Evolutionary conservation across 2,113 vertebrate genomes (phyloP).

Genomic region (Limanda limanda): DNA sequence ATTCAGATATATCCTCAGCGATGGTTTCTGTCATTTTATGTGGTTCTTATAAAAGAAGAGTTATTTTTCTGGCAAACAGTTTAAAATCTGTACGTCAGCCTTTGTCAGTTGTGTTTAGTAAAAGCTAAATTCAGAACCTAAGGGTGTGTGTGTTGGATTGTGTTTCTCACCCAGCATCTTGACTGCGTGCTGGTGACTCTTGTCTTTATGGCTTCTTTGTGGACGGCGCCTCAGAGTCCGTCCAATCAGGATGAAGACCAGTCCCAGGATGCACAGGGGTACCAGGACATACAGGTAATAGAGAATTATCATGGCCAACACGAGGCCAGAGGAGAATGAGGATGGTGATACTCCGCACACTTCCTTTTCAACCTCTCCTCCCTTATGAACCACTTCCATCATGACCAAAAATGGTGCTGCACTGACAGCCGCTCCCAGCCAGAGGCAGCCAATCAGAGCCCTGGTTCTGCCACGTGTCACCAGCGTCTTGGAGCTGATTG

Average conservation of each 20-base stretch:
- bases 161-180: conserved; percentile 83
- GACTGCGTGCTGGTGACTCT: conserved; percentile 76
- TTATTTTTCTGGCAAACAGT: too few relatives aligned
- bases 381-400: conserved; percentile 35
- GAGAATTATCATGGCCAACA: conserved; percentile 83
- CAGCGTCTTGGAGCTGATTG: conserved; percentile 78
- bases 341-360: too few relatives aligned
- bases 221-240: conserved; percentile 79
- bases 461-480: conserved; percentile 77
- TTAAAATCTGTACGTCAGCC: too few relatives aligned
- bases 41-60: too few relatives aligned
- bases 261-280: conserved; percentile 76
- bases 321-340: conserved; percentile 71
- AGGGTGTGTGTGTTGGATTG: not conserved
- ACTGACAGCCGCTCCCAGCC: conserved; percentile 76
- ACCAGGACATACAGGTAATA: conserved; percentile 85
- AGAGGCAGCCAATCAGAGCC: conserved; percentile 79
- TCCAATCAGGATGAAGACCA: conserved; percentile 83
- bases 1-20: too few relatives aligned
- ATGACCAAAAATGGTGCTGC: conserved; percentile 78
- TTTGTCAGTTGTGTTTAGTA: too few relatives aligned
- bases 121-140: too few relatives aligned
- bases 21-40: too few relatives aligned
- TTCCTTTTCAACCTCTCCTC: too few relatives aligned
- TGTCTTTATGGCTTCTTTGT: conserved; percentile 72